These are phyloP conservation scores for Rhegmatorhina hoffmannsi DNA, from an alignment of 2,113 vertebrate genomes.

Conservation along the genomic window DNA sequence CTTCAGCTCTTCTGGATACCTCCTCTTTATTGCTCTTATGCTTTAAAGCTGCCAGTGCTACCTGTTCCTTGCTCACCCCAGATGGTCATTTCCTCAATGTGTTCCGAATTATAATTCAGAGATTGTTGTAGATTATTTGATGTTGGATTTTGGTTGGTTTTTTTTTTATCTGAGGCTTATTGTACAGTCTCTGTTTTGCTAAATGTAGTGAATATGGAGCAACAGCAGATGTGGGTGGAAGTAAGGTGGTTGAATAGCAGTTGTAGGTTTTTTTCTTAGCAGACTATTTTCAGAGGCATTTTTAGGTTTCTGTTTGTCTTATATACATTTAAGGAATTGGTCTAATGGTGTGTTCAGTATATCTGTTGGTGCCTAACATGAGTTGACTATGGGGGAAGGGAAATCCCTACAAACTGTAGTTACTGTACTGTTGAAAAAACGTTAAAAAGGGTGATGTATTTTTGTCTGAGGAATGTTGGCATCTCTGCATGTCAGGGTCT, in stretches of 20 bases:
- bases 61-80: background rate
- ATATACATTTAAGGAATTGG: background rate
- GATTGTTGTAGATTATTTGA: background rate
- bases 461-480: background rate
- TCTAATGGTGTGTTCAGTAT: background rate
- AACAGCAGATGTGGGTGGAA: background rate
- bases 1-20: background rate
- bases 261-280: background rate
- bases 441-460: background rate
- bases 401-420: background rate
- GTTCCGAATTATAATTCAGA: background rate
- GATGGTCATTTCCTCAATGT: background rate
- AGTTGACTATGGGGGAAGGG: background rate
- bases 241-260: background rate
- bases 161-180: background rate
- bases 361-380: background rate
- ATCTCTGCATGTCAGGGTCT: rapidly evolving
- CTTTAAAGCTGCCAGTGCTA: background rate
- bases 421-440: background rate
- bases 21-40: background rate
- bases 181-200: background rate
- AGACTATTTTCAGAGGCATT: background rate
- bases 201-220: background rate
- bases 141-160: background rate
- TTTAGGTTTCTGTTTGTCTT: background rate